Evolutionary conservation across 2,797 vertebrate species (phyloP).

Genomic region (Cossypha dichroa): DNA sequence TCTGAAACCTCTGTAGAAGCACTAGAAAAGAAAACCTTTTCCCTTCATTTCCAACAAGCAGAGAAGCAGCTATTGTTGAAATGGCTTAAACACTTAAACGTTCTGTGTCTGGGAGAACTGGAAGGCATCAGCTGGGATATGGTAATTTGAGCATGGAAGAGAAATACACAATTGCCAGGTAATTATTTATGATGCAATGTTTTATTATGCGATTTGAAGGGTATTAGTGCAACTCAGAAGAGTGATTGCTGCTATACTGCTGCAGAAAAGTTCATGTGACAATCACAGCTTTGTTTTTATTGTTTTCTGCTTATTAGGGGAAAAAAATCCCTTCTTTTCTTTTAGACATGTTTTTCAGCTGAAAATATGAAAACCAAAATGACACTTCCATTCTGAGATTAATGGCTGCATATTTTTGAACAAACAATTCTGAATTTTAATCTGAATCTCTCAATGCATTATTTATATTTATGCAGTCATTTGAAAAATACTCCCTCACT

Average conservation of each 20-base stretch:
- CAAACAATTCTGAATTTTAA: neutral
- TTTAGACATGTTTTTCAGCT: neutral
- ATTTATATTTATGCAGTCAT: neutral
- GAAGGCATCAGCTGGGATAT: neutral
- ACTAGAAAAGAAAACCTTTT: neutral
- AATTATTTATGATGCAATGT: neutral
- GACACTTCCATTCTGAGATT: neutral
- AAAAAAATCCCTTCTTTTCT: neutral
- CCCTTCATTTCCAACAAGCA: neutral
- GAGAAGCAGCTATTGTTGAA: neutral
- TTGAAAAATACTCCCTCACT: neutral
- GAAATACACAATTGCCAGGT: neutral
- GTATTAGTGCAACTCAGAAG: neutral
- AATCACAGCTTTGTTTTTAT: neutral
- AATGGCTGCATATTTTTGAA: neutral
- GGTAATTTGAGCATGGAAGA: neutral
- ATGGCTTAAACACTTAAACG: neutral
- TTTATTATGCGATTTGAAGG: neutral
- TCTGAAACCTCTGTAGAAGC: neutral
- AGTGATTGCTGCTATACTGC: neutral
- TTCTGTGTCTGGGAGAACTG: neutral
- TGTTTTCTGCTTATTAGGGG: neutral
- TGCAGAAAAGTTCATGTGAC: neutral
- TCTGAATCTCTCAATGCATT: constrained; percentile 3
- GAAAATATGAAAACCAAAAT: neutral